Percentiles rank a stretch among this genome's conserved stretches.
Evolutionary conservation across 2,797 vertebrate species (phyloP).

Genomic region (Channallabes apus): DNA sequence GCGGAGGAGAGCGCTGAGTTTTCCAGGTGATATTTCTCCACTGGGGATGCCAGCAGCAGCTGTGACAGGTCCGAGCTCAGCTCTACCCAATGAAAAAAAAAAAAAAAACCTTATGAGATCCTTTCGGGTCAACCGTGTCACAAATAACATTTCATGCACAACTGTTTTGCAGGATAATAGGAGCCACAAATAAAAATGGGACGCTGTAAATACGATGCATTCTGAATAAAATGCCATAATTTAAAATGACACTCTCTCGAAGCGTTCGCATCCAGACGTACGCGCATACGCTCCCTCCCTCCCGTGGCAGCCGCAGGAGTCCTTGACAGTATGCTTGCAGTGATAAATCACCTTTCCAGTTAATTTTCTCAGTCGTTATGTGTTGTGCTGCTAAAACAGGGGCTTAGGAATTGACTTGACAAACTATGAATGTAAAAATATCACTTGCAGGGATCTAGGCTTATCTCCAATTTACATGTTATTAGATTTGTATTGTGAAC

Average conservation of each 20-base stretch:
- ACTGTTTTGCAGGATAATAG: constrained; percentile 99
- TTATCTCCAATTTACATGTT: constrained; percentile 88
- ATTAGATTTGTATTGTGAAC: constrained; percentile 78
- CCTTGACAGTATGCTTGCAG: constrained; percentile 99
- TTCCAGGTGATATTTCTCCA: constrained; percentile 99
- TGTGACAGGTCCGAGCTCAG: constrained; percentile 86
- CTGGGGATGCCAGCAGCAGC: constrained; percentile 97
- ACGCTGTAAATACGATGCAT: constrained; percentile 99
- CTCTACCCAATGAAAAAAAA: constrained; percentile 55
- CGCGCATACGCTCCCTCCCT: constrained; percentile 67
- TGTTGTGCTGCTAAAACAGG: constrained; percentile 99
- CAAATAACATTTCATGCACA: constrained; percentile 99
- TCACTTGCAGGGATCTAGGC: constrained; percentile 89
- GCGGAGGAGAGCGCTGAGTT: constrained; percentile 93
- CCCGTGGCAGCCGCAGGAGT: constrained; percentile 95
- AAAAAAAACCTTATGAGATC: constrained; percentile 95
- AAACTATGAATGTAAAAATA: constrained; percentile 85
- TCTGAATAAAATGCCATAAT: constrained; percentile 99
- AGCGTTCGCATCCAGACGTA: constrained; percentile 25
- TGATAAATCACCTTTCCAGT: constrained; percentile 99
- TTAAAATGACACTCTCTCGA: constrained; percentile 81
- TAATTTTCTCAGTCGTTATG: constrained; percentile 99
- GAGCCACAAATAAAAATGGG: constrained; percentile 99
- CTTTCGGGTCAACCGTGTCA: constrained; percentile 98
- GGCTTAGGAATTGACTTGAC: constrained; percentile 98